Evolutionary conservation across 2,888 invertebrate genomes (phyloP).

Genomic region (Drosophila imparisetae): DNA sequence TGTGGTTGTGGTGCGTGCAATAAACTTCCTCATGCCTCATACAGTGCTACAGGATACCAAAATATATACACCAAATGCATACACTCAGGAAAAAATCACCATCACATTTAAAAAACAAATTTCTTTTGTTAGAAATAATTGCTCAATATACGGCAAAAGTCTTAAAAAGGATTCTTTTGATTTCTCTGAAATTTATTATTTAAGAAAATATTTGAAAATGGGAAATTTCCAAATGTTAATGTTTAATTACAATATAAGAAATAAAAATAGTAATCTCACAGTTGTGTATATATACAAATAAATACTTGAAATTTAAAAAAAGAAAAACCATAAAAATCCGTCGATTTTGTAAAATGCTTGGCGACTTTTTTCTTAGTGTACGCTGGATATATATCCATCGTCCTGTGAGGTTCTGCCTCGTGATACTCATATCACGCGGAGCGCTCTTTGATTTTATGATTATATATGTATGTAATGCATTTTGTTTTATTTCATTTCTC

Average conservation of each 20-base stretch:
- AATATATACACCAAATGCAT: not conserved
- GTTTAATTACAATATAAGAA: not conserved
- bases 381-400: not conserved
- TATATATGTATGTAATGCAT: constrained; percentile 28
- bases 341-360: not conserved
- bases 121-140: no score
- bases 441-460: constrained; percentile 47
- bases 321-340: not conserved
- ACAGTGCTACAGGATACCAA: constrained; percentile 6
- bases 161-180: not conserved
- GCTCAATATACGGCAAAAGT: not conserved
- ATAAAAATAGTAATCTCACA: not conserved
- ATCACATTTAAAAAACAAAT: no score
- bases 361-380: not conserved
- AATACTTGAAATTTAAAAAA: not conserved
- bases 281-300: not conserved
- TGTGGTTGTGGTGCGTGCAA: constrained; percentile 27
- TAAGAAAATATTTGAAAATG: not conserved
- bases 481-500: constrained; percentile 29
- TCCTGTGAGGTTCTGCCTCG: not conserved
- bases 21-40: constrained; percentile 21
- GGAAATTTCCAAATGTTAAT: not conserved
- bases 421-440: constrained; percentile 3
- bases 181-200: not conserved
- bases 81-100: not conserved